phyloP scores from a whole-genome alignment of 2,888 invertebrate genomes.

The Lymantria monacha region DNA sequence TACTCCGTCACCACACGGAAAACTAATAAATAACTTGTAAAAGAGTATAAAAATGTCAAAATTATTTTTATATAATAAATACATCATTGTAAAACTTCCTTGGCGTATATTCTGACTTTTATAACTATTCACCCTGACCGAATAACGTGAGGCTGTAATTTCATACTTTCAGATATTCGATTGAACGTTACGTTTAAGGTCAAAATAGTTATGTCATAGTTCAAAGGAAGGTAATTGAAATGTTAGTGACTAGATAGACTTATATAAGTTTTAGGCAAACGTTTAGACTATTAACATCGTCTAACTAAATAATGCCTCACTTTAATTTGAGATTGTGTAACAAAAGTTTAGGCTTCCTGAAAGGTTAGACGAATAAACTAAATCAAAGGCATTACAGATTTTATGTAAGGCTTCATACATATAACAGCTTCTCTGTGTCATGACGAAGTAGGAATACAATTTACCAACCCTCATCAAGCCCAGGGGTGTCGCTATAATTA shows the following conservation, averaged over 20 bases:
- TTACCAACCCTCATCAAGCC: too few relatives aligned
- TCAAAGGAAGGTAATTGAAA: not conserved
- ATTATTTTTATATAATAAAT: not conserved
- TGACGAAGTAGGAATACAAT: too few relatives aligned
- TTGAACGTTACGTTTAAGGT: slow-evolving; percentile 6
- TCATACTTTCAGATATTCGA: slow-evolving; percentile 12
- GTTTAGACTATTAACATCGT: too few relatives aligned
- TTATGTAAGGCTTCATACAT: too few relatives aligned
- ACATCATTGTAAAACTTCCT: not conserved
- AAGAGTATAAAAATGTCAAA: not conserved
- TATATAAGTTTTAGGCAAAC: too few relatives aligned
- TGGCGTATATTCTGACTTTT: not conserved
- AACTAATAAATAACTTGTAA: not conserved
- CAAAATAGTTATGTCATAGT: slow-evolving; percentile 9
- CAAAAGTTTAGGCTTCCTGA: too few relatives aligned
- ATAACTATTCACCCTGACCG: slow-evolving; percentile 17
- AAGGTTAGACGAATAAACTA: too few relatives aligned
- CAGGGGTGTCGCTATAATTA: too few relatives aligned
- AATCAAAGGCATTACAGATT: too few relatives aligned
- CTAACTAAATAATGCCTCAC: too few relatives aligned
- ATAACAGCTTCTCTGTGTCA: too few relatives aligned
- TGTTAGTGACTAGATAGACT: not conserved
- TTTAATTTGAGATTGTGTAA: too few relatives aligned
- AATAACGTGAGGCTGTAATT: slow-evolving; percentile 8
- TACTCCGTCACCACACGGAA: not conserved